phyloP scores from a whole-genome alignment of 2,888 invertebrate genomes.

The Sphaerophoria rueppellii region DNA sequence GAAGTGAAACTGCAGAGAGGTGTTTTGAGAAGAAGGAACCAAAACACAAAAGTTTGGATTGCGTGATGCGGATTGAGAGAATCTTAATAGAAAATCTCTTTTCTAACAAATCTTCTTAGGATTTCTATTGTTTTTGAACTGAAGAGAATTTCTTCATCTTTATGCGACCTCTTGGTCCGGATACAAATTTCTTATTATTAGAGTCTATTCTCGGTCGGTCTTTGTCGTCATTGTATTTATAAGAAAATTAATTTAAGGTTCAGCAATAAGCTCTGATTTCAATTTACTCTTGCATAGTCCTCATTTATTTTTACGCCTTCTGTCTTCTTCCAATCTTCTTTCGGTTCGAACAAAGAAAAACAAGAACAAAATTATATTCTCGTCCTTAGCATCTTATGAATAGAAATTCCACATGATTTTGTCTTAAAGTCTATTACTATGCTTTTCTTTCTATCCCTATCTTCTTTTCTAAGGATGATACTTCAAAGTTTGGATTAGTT shows the following conservation, averaged over 20 bases:
- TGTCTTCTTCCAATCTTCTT: neutral
- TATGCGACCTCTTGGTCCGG: neutral
- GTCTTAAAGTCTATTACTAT: constrained; percentile 4
- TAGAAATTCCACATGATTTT: constrained; percentile 59
- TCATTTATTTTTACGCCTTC: constrained; percentile 4
- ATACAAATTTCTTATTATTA: neutral
- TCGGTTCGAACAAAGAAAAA: neutral
- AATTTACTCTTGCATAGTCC: constrained; percentile 41
- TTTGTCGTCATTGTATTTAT: constrained; percentile 29
- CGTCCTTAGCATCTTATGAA: constrained; percentile 43
- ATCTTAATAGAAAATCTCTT: constrained; percentile 36
- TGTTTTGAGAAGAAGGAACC: neutral
- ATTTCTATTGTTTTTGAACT: constrained; percentile 26
- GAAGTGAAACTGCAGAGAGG: too few species aligned
- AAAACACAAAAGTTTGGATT: constrained; percentile 60
- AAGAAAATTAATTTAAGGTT: constrained; percentile 58
- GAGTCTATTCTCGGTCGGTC: neutral
- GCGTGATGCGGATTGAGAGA: constrained; percentile 57
- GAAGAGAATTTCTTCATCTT: constrained; percentile 13
- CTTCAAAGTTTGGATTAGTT: constrained; percentile 50
- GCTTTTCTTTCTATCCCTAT: neutral
- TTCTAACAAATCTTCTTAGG: constrained; percentile 44
- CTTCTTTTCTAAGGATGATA: neutral
- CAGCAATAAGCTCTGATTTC: constrained; percentile 53
- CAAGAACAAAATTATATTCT: neutral